phyloP scores from a whole-genome alignment of 2,113 vertebrate species.

The cat (Felis catus) region DNA sequence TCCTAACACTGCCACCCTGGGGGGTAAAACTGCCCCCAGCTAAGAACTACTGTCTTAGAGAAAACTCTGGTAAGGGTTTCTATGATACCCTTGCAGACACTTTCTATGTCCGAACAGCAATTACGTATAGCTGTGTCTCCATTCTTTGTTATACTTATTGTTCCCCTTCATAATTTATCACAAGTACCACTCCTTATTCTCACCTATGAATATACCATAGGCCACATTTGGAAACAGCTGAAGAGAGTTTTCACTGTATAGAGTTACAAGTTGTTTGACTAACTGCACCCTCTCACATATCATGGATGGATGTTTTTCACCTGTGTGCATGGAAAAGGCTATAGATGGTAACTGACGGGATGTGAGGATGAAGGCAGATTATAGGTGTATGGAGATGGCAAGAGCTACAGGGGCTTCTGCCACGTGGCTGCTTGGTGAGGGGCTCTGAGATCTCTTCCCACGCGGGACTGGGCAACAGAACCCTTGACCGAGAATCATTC shows the following conservation, averaged over 20 bases:
- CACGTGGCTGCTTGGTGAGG: slow-evolving; percentile 73
- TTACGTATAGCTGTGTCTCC: background rate
- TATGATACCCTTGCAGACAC: background rate
- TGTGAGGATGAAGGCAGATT: background rate
- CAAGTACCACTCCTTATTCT: background rate
- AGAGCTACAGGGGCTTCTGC: background rate
- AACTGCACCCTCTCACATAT: background rate
- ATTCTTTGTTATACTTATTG: background rate
- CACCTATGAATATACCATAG: background rate
- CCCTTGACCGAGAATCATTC: slow-evolving; percentile 86
- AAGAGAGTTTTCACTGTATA: background rate
- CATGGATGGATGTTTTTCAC: background rate
- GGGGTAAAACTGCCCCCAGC: background rate
- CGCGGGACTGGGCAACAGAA: slow-evolving; percentile 85
- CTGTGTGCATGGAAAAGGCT: background rate
- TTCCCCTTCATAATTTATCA: background rate
- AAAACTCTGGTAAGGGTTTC: background rate
- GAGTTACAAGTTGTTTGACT: background rate
- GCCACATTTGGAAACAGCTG: background rate
- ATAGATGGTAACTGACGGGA: background rate
- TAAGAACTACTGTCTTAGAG: background rate
- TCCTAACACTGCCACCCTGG: background rate
- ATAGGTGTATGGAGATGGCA: background rate
- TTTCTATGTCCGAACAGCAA: background rate
- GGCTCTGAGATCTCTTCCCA: slow-evolving; percentile 86